Evolutionary conservation across 2,797 vertebrate genomes (phyloP).

Genomic region (Huso huso): DNA sequence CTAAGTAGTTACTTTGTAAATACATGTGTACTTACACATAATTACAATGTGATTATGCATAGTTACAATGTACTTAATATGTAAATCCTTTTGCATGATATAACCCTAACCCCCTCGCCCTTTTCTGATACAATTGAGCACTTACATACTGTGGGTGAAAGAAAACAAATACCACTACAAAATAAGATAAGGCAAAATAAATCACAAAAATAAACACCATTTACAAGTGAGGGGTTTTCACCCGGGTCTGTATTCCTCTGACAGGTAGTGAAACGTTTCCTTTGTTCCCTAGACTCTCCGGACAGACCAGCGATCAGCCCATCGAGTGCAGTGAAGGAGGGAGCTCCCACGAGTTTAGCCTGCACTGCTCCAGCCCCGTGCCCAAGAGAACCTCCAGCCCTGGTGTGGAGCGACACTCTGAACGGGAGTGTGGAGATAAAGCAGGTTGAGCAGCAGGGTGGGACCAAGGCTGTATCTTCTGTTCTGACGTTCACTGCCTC

Average conservation of each 20-base stretch:
- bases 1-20: too few relatives aligned
- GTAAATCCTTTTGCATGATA: too few relatives aligned
- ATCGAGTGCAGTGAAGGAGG: constrained; percentile 31
- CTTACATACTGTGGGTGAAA: too few relatives aligned
- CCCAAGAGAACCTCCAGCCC: constrained; percentile 32
- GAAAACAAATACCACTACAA: too few relatives aligned
- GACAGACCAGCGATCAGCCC: constrained; percentile 34
- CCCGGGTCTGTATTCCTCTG: background rate
- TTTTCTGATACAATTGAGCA: too few relatives aligned
- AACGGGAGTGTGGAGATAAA: constrained; percentile 27
- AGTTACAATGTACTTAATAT: too few relatives aligned
- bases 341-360: constrained; percentile 24
- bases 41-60: too few relatives aligned
- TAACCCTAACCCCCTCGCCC: too few relatives aligned
- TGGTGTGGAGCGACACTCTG: constrained; percentile 40
- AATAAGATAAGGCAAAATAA: too few relatives aligned
- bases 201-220: too few relatives aligned
- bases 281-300: constrained; percentile 30
- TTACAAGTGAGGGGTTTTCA: background rate
- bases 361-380: constrained; percentile 42
- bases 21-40: too few relatives aligned
- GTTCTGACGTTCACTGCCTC: constrained; percentile 44
- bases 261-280: background rate
- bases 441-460: constrained; percentile 21
- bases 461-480: constrained; percentile 29